Conservation (phyloP, 2,888 invertebrate species). For the Epistrophe grossulariae region DNA sequence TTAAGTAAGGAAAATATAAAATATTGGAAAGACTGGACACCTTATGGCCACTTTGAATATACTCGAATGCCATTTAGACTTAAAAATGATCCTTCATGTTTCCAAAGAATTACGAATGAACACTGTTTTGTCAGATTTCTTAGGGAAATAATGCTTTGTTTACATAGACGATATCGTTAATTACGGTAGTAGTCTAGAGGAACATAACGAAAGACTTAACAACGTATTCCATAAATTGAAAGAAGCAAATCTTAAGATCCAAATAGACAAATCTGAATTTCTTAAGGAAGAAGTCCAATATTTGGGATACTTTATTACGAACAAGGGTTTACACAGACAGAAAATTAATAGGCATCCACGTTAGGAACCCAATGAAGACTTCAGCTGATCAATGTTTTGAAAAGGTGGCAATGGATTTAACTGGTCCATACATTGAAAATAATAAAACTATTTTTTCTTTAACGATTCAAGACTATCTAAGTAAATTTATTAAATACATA, state of each 20-base stretch:
- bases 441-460: conserved; percentile 26
- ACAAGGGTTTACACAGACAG: no score
- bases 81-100: no score
- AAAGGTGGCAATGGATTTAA: conserved; percentile 40
- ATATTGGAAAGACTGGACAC: conserved; percentile 3
- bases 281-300: no score
- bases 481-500: conserved; percentile 9
- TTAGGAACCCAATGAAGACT: conserved; percentile 27
- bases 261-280: no score
- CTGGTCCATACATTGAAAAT: conserved; percentile 29
- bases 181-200: conserved; percentile 16
- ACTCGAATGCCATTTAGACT: conserved; percentile 11
- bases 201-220: conserved; percentile 19
- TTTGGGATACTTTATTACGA: no score
- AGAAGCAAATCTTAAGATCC: no score
- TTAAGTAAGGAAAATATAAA: conserved; percentile 18
- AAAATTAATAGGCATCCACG: conserved; percentile 44
- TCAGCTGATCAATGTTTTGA: conserved; percentile 16
- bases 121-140: conserved; percentile 15
- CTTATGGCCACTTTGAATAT: neutral
- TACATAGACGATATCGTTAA: conserved; percentile 10
- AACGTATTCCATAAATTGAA: no score
- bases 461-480: conserved; percentile 33
- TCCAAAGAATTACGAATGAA: conserved; percentile 27
- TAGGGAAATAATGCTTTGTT: conserved; percentile 20